Conservation (phyloP, 2,888 invertebrate genomes). For the Aspidiotus destructor region DNA sequence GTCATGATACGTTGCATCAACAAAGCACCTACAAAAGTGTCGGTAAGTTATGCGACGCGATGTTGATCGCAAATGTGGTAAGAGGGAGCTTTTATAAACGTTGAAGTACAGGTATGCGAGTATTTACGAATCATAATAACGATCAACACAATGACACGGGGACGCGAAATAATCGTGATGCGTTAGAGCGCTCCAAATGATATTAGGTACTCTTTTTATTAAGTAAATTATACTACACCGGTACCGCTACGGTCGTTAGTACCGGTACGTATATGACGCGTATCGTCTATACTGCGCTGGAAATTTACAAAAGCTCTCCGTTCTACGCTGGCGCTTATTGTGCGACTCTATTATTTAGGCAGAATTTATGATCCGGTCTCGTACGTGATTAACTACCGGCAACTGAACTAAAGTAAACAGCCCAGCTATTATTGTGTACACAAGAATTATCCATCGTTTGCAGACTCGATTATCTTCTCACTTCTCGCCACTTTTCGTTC, state of each 20-base stretch:
- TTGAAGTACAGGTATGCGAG: conserved; percentile 8
- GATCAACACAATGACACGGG: conserved; percentile 16
- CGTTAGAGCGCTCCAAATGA: neutral
- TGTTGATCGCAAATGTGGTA: no score
- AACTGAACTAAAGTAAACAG: conserved; percentile 17
- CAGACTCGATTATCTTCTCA: conserved; percentile 15
- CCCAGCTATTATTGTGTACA: conserved; percentile 15
- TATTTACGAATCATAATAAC: conserved; percentile 14
- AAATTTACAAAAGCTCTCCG: neutral
- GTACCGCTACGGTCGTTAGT: neutral
- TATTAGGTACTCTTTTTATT: neutral
- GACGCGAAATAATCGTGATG: conserved; percentile 11
- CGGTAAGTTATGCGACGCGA: no score
- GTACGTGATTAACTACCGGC: conserved; percentile 21
- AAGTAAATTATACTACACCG: neutral
- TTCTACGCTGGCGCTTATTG: conserved; percentile 6
- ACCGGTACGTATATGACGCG: neutral
- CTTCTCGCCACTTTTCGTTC: neutral
- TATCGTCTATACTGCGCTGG: neutral
- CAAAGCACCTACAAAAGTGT: no score
- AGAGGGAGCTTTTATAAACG: no score
- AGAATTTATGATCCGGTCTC: conserved; percentile 20
- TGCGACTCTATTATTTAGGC: conserved; percentile 1
- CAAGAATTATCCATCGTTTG: conserved; percentile 25
- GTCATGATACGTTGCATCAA: no score